A percentile compares a stretch with the other conserved stretches of the same genome.
These are phyloP conservation scores for Acanthisitta chloris DNA, from an alignment of 2,113 vertebrate species.

Conservation along the genomic window DNA sequence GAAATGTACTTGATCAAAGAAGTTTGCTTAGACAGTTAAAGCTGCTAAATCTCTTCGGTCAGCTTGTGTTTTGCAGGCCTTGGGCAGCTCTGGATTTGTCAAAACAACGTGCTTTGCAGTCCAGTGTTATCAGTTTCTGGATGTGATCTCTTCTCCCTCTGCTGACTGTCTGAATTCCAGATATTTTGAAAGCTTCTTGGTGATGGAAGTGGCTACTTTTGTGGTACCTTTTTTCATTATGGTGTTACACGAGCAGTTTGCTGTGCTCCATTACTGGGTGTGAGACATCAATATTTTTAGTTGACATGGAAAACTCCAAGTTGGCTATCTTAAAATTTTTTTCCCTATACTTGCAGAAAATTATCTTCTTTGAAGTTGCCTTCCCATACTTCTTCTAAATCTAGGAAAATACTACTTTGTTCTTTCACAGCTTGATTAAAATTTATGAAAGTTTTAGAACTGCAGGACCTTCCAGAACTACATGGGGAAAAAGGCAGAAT, in stretches of 20 bases:
- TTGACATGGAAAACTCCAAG: neutral
- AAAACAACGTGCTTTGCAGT: neutral
- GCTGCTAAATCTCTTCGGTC: neutral
- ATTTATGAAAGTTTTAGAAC: neutral
- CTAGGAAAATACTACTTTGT: neutral
- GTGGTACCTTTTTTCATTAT: neutral
- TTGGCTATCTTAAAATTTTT: neutral
- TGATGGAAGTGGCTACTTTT: neutral
- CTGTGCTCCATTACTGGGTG: accelerated
- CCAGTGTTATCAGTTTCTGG: neutral
- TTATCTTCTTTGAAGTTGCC: neutral
- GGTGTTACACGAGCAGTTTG: neutral
- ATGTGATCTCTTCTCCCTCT: neutral
- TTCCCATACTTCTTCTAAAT: neutral
- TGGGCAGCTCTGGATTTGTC: neutral
- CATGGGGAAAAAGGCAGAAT: neutral
- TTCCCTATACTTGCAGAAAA: neutral
- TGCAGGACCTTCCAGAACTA: neutral
- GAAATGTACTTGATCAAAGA: neutral
- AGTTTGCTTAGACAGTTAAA: neutral
- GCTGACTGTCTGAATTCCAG: neutral
- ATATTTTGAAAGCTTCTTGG: neutral
- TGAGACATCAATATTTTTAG: neutral
- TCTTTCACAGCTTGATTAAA: neutral
- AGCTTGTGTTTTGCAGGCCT: neutral